Evolutionary conservation across 2,888 invertebrate species (phyloP), one percentile per base, ranked within the genome.

Genomic region (Pseudococcus longispinus): DNA sequence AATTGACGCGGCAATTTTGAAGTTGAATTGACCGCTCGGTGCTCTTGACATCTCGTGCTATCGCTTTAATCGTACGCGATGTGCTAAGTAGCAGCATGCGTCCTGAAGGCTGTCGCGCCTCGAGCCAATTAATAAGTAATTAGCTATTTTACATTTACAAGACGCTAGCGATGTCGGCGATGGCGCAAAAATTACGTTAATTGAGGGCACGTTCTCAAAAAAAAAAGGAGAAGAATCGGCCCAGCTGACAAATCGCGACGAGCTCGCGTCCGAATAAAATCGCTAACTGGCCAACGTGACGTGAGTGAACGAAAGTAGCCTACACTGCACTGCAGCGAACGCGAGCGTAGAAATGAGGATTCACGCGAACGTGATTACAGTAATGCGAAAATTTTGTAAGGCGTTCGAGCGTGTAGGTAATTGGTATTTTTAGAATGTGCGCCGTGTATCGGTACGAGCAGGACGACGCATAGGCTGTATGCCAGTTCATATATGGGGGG

Each of bases 341-440:
- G n/a, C n/a, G n/a, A n/a, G 60, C 2, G 9, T 3, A 51, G 37
- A 37, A 37, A 37, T 37, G 37, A 60, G 20, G 60, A 60, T 60
- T 60, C 60, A 20, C 60, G 60, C 60, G 60, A 60, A 60, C 60
- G 60, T 60, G 20, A 60, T 60, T 60, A 60, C 60, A 20, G 20
- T 20, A 60, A 60, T 60, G 60, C 60, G 60, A 60, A 60, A 20
- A 60, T 60, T 60, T 18, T 60, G 60, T 60, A 60, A 60, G 15
- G 60, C 60, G 60, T 60, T 60, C 60, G 60, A 60, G 60, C 60
- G 60, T 60, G 60, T 60, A 60, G 60, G 20, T 60, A 60, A 60
- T 60, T 60, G 60, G 60, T 60, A 60, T 60, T 60, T 60, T 60
- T 60, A 60, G 60, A 60, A 60, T 60, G 60, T 51, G 4, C 13